Base-by-base conservation (phyloP, 2,797 vertebrate species). In the Myotis myotis region DNA sequence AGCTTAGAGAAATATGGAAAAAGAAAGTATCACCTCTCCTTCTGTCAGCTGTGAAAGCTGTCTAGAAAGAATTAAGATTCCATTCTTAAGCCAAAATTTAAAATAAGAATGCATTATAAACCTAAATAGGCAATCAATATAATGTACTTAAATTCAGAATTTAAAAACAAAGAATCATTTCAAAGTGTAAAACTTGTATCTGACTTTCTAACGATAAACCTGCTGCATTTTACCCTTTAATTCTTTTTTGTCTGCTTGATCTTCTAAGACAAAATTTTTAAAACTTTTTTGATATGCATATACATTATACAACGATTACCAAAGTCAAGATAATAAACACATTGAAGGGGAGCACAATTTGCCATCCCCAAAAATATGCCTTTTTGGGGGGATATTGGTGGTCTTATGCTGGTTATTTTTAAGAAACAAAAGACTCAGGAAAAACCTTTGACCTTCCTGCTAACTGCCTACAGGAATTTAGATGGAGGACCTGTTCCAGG, bases 11-110 rank as follows among this genome's bases (percentile, higher is more conserved):
- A 81, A 80, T 86, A 80, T 36, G 38, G 20, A 53, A 93, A 87
- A 95, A 95, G 17, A 80, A 82, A 81, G 60, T 33, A 86, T 38
- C 57, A 33, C 60, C 33, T 74, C 30, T 84, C 44, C 71, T 68
- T 79, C 23, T 60, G n/a, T 90, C 75, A 90, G 17, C 41, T 95
- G 81, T 81, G 81, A 86, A 93, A 93, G 38, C 66, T 81, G 68
- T 68, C 57, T 62, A 70, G 28, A 68, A 95, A 92, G 57, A 90
- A 87, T 57, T 78, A 86, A 78, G 23, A 22, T 68, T 79, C 20
- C 23, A 68, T 90, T 89, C 64, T 87, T 68, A 89, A 68, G 15
- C n/a, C 25, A 84, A 51, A 89, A 71, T 23, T 72, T 74, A 44
- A 91, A 53, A 70, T 74, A 53, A 49, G 41, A 89, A 66, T 22